phyloP scores from a whole-genome alignment of 2,797 vertebrate genomes.

The Nannoperca australis region DNA sequence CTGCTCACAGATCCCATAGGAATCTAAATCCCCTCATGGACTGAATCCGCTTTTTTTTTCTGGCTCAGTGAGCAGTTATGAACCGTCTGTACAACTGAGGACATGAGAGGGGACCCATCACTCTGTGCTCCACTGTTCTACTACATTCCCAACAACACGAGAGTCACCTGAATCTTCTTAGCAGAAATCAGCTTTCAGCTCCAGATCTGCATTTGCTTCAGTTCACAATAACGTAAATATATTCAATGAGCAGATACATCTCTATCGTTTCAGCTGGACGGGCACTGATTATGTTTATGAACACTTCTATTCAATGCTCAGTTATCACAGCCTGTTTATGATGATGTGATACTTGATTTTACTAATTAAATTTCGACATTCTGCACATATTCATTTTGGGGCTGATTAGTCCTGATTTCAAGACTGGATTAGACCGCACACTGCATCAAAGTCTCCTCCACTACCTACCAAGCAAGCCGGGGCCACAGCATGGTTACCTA shows the following conservation, averaged over 20 bases:
- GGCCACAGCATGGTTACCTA: conserved; percentile 24
- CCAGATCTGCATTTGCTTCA: background rate
- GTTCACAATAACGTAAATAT: background rate
- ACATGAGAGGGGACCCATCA: conserved; percentile 57
- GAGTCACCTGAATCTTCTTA: background rate
- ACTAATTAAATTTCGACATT: background rate
- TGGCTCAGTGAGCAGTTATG: conserved; percentile 67
- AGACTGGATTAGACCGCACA: conserved; percentile 13
- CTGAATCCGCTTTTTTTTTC: conserved; percentile 60
- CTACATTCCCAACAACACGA: conserved; percentile 16
- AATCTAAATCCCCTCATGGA: conserved; percentile 72
- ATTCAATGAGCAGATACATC: background rate
- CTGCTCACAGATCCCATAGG: conserved; percentile 61
- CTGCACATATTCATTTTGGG: background rate
- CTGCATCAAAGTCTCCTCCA: conserved; percentile 11
- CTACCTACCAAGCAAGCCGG: conserved; percentile 2
- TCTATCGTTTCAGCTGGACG: too few relatives aligned
- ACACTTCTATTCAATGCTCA: too few relatives aligned
- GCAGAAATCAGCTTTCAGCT: conserved; percentile 22
- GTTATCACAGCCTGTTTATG: too few relatives aligned
- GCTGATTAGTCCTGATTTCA: background rate
- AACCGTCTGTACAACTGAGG: conserved; percentile 54
- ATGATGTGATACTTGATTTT: too few relatives aligned
- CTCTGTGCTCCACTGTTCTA: conserved; percentile 51
- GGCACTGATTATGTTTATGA: too few relatives aligned